These are phyloP conservation scores for Myripristis murdjan DNA, from an alignment of 2,797 vertebrate species.

Conservation along the genomic window DNA sequence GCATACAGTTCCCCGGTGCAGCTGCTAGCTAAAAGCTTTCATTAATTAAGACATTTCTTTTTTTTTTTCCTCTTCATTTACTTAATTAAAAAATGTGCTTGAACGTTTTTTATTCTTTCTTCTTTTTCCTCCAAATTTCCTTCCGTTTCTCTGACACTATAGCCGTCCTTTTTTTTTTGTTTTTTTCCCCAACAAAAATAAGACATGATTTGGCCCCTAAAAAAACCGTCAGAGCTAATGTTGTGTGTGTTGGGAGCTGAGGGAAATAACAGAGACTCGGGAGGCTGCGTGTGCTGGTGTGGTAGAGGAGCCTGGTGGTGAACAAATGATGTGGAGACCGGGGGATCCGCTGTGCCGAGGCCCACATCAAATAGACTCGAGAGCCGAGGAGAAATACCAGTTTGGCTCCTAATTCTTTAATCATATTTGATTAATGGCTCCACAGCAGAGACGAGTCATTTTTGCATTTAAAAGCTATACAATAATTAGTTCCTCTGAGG, in stretches of 20 bases:
- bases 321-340: conserved; percentile 51
- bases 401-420: conserved; percentile 80
- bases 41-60: conserved; percentile 85
- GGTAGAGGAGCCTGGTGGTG: conserved; percentile 20
- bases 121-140: conserved; percentile 83
- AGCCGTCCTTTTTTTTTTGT: conserved; percentile 49
- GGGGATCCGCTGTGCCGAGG: conserved; percentile 50
- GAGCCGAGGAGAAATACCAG: conserved; percentile 60
- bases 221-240: conserved; percentile 62
- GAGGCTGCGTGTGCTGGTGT: conserved; percentile 13
- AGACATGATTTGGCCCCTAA: conserved; percentile 61
- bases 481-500: conserved; percentile 87
- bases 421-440: conserved; percentile 83
- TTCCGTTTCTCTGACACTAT: conserved; percentile 73
- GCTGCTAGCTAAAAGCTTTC: conserved; percentile 85
- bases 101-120: conserved; percentile 79
- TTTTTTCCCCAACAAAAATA: conserved; percentile 54
- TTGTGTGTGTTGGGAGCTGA: conserved; percentile 76
- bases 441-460: conserved; percentile 65
- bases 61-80: conserved; percentile 81
- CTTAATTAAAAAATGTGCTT: conserved; percentile 83
- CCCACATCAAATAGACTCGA: conserved; percentile 50
- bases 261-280: conserved; percentile 51
- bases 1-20: conserved; percentile 76
- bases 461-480: conserved; percentile 83